phyloP scores from a whole-genome alignment of 53 echinoderm and acorn worm species.

The Crossaster papposus region DNA sequence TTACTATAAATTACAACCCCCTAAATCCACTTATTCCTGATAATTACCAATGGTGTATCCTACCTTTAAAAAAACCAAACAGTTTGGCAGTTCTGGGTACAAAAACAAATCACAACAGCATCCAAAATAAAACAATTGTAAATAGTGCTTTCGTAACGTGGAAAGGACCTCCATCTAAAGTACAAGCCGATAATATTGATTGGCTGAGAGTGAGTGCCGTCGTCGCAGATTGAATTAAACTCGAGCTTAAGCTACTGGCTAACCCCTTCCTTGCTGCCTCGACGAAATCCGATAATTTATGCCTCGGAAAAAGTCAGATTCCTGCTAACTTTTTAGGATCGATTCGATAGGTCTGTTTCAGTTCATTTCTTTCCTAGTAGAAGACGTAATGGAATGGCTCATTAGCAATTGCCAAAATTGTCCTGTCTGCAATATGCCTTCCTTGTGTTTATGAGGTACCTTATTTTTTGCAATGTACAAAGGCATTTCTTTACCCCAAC shows the following conservation, averaged over 20 bases:
- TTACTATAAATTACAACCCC: too few relatives aligned
- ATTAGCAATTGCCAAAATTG: neutral
- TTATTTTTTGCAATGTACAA: too few relatives aligned
- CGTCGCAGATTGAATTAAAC: conserved; percentile 27
- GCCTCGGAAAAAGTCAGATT: neutral
- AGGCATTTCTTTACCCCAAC: too few relatives aligned
- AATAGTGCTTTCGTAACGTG: conserved; percentile 11
- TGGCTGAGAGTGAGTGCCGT: conserved; percentile 21
- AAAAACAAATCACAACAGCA: conserved; percentile 13
- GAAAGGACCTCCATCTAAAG: conserved; percentile 23
- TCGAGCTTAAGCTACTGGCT: conserved; percentile 22
- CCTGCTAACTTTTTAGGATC: neutral
- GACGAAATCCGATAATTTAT: conserved; percentile 37
- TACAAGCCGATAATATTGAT: conserved; percentile 55
- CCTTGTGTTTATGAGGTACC: too few relatives aligned
- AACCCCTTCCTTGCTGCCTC: conserved; percentile 10
- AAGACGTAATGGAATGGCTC: neutral
- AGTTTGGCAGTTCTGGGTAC: neutral
- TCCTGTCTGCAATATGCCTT: neutral
- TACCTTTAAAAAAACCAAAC: neutral
- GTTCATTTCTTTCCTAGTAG: neutral
- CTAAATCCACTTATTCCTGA: too few relatives aligned
- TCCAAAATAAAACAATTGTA: conserved; percentile 35
- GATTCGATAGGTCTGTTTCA: neutral
- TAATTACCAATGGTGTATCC: too few relatives aligned